Evolutionary conservation across 2,797 vertebrate genomes (phyloP), one percentile per base, ranked within the genome.

Genomic region (Potorous gilbertii): DNA sequence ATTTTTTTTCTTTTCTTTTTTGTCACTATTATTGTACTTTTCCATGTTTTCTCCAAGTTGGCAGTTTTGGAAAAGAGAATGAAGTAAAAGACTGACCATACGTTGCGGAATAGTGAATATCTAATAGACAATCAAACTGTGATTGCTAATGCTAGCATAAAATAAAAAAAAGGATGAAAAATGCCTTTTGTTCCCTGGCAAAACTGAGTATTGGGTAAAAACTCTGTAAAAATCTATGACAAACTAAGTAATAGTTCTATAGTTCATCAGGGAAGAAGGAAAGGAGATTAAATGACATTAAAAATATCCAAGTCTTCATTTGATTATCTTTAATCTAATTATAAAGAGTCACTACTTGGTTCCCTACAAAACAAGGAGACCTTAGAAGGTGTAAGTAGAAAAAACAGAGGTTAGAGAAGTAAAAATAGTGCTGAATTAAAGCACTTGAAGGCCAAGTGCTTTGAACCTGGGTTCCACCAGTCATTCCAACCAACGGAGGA

Each of bases 391-490:
- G 99, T 99, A 99, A 98, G 98, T 97, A 98, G 97, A 98, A 99
- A 99, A 98, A 98, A 98, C 98, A 98, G 98, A 98, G 98, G 98
- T 98, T 98, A 99, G 98, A 59, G 66, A 98, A 99, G 98, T 97
- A 98, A 98, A 98, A 98, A 98, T 98, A 98, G 98, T 97, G 98
- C 98, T 98, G 98, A 99, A 98, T 98, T 98, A 98, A 99, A 98
- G 98, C 98, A 98, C 98, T 98, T 98, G 98, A 98, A 99, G 97
- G 98, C 98, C 98, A 98, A 97, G 97, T 98, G 98, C 99, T 99
- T 99, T 99, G 99, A 99, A 99, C 98, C 97, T 98, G 98, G 98
- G 98, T 98, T 99, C 99, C 98, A 98, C 98, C 98, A 99, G 98
- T 98, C 98, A 98, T 98, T 99, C 98, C 98, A 99, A 97, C 98